Percentiles rank a stretch among this genome's conserved stretches.
Conservation (phyloP, 2,797 vertebrate species). For the Antrozous pallidus region DNA sequence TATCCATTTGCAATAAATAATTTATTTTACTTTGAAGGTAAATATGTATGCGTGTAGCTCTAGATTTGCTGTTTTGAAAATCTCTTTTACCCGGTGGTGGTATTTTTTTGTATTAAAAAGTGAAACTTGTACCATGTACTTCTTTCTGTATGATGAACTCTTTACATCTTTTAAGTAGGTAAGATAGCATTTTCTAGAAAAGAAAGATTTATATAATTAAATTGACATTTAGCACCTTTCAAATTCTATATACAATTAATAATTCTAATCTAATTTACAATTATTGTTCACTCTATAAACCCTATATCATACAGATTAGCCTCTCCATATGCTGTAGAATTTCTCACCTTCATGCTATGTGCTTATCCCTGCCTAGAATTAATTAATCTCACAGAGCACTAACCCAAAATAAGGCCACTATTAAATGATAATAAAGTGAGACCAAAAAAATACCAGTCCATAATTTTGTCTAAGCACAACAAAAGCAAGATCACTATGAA, state of each 20-base stretch:
- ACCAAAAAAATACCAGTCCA: background rate
- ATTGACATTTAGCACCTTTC: background rate
- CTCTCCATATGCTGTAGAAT: background rate
- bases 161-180: background rate
- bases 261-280: background rate
- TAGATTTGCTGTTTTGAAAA: background rate
- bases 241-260: background rate
- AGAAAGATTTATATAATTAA: background rate
- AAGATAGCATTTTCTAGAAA: background rate
- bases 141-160: background rate
- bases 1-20: background rate
- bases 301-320: background rate
- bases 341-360: background rate
- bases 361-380: background rate
- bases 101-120: background rate
- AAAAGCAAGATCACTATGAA: background rate
- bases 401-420: background rate
- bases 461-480: background rate
- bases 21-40: background rate
- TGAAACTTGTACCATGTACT: background rate
- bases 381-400: background rate
- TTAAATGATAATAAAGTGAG: background rate
- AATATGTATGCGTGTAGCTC: background rate
- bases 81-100: background rate
- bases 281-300: background rate